Conservation (phyloP, 2,113 vertebrate species). For the Pionites leucogaster region DNA sequence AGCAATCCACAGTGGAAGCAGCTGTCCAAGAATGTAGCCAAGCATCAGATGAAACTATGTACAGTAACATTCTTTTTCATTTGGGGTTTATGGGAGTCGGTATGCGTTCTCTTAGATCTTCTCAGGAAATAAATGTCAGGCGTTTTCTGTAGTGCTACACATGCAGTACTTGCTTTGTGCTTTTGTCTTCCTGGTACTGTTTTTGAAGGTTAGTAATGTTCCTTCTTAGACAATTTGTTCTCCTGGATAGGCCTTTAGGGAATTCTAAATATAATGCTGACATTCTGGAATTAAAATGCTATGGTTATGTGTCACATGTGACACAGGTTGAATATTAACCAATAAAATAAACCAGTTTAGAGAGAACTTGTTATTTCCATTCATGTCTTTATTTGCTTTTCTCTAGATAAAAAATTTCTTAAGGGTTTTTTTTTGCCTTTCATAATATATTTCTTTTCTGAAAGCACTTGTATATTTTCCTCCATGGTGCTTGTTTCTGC, state of each 20-base stretch:
- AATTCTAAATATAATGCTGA: not conserved
- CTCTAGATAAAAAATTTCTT: not conserved
- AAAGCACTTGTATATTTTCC: not conserved
- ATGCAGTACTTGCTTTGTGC: not conserved
- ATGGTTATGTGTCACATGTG: not conserved
- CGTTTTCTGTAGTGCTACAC: not conserved
- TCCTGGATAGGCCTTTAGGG: not conserved
- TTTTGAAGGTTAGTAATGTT: not conserved
- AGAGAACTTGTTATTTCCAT: not conserved
- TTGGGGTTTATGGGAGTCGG: not conserved
- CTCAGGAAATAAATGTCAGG: not conserved
- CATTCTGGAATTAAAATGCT: not conserved
- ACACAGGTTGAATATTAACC: not conserved
- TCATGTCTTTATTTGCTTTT: not conserved
- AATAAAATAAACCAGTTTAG: not conserved
- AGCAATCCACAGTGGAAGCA: constrained; percentile 83
- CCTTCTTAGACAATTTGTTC: not conserved
- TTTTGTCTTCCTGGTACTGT: not conserved
- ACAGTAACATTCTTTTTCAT: constrained; percentile 26
- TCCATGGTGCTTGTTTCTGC: not conserved
- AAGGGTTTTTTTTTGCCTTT: not conserved
- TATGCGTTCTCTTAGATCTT: not conserved
- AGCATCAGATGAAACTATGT: constrained; percentile 88
- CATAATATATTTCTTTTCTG: not conserved
- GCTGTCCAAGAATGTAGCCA: constrained; percentile 93